Evolutionary conservation across 2,113 vertebrate genomes (phyloP).

Genomic region (Phoenicopterus ruber): DNA sequence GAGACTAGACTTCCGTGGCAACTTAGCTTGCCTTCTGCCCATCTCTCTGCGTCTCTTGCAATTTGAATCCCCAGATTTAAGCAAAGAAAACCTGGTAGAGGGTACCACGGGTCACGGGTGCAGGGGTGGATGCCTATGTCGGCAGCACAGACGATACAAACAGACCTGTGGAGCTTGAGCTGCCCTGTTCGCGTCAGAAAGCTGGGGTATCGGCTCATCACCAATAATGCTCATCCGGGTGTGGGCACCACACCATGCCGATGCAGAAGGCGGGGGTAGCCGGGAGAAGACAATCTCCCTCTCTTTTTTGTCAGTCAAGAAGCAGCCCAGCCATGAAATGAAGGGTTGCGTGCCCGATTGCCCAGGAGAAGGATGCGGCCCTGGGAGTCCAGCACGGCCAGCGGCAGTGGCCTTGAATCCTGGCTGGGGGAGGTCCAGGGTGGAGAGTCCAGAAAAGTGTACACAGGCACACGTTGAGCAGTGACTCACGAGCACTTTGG

Average conservation of each 20-base stretch:
- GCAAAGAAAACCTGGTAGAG: not conserved
- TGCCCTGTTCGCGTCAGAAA: not conserved
- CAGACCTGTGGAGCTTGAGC: not conserved
- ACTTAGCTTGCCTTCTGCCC: not conserved
- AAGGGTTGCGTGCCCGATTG: not conserved
- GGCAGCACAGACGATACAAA: not conserved
- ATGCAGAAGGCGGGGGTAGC: not conserved
- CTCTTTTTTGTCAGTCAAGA: not conserved
- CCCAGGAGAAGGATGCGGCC: not conserved
- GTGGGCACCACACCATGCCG: accelerated
- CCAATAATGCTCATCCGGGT: accelerated
- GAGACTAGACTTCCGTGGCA: accelerated
- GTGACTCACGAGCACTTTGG: not conserved
- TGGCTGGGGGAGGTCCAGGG: not conserved
- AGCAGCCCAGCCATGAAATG: not conserved
- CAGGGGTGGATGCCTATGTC: not conserved
- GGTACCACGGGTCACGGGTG: not conserved
- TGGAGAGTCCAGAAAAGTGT: not conserved
- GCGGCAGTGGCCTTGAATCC: not conserved
- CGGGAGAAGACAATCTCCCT: not conserved
- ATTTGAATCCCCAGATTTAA: not conserved
- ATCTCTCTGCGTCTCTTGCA: too few relatives aligned
- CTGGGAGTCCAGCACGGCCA: not conserved
- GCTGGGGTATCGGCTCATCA: not conserved
- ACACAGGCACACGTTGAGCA: not conserved